These are phyloP conservation scores for Kuschelorhynchus macadamiae DNA, from an alignment of 2,888 invertebrate species.

Conservation along the genomic window DNA sequence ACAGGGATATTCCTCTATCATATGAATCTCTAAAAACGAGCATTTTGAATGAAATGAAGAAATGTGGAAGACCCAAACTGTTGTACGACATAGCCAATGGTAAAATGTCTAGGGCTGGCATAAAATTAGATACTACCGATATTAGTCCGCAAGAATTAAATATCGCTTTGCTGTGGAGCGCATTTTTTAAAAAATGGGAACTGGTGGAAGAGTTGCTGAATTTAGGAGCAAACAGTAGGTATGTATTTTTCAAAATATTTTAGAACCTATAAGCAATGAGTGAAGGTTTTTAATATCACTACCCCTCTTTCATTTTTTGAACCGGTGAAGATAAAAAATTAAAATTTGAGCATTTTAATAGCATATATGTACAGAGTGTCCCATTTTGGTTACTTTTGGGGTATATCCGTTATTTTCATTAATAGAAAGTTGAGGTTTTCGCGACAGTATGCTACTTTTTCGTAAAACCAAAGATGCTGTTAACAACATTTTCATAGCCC, in stretches of 20 bases:
- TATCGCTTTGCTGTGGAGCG: constrained; percentile 1
- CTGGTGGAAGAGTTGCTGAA: not conserved
- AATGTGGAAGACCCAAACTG: not conserved
- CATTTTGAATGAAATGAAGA: constrained; percentile 16
- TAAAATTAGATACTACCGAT: not conserved
- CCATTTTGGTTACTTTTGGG: no score
- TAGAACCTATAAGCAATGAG: no score
- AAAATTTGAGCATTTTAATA: not conserved
- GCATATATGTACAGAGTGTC: not conserved
- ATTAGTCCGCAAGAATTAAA: not conserved
- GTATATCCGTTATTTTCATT: no score
- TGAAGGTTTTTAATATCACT: no score
- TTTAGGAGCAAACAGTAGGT: constrained; percentile 10
- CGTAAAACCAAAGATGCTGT: no score
- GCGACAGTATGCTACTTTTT: no score
- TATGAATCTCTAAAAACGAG: constrained; percentile 10
- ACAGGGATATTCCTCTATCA: constrained; percentile 1
- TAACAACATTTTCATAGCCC: no score
- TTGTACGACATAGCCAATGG: not conserved
- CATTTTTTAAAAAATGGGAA: constrained; percentile 6
- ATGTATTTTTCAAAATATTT: no score
- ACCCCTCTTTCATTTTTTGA: no score
- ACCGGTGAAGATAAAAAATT: no score
- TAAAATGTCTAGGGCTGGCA: not conserved
- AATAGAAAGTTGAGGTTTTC: no score